Evolutionary conservation across 2,888 invertebrate species (phyloP), one percentile per base, ranked within the genome.

Genomic region (Eucera pruinosa): DNA sequence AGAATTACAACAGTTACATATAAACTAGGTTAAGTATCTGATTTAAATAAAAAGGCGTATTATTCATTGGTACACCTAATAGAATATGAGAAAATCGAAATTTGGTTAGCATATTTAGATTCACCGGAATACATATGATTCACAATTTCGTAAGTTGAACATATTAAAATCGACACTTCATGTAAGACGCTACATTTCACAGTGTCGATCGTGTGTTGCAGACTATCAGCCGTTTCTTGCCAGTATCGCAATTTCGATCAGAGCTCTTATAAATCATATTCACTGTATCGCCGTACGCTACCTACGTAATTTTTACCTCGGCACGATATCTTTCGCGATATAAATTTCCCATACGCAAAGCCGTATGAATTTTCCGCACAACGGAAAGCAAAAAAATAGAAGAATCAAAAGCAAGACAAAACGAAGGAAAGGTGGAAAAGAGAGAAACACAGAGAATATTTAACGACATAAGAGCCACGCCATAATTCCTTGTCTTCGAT

Each of bases 401-500:
- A 6, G 15, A 30, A n/a, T 2, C 2, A 6, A n/a, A 11, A 50
- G n/a, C 4, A 20, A 13, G 36, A 30, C 5, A 54, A 13, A 11
- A 36, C 0, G 13, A 20, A 23, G 15, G 7, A 5, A 1, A 4
- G 1, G 4, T 39, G 20, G 13, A 18, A n/a, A 15, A 39, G 0
- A 15, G 23, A 41, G 6, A 33, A 7, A 33, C 33, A 33, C 6
- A 7, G 20, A 20, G 27, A 60, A 23, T 11, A 60, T 54, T 52
- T 11, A 13, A 30, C 11, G 13, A 52, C 30, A 20, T 2, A 13
- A 11, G 36, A 57, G 39, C 18, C 23, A 6, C 27, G 36, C 20
- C n/a, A 23, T 48, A 55, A 65, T 50, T 57, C 18, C 13, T 39
- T 23, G 48, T 23, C 20, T 50, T 62, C 43, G 36, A 67, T 76